Percentiles rank a stretch among this genome's conserved stretches.
phyloP scores from a whole-genome alignment of 2,888 invertebrate species.

The Mimachlamys varia region DNA sequence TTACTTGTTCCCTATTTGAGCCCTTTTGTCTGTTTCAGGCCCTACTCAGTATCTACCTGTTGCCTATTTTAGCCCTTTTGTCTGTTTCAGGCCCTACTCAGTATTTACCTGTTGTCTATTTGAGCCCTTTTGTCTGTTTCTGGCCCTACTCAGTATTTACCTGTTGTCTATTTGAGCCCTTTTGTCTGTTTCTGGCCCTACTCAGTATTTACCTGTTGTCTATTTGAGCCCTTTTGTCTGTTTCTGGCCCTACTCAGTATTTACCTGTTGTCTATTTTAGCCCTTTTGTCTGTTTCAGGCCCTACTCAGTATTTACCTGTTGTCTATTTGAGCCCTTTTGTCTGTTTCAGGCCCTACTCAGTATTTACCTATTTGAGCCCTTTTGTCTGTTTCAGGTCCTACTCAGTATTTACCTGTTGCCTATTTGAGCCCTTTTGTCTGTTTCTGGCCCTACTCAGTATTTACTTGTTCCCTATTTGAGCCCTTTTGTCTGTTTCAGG shows the following conservation, averaged over 20 bases:
- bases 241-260: constrained; percentile 85
- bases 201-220: constrained; percentile 89
- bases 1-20: no score
- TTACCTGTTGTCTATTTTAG: constrained; percentile 88
- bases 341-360: constrained; percentile 84
- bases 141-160: constrained; percentile 87
- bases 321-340: no score
- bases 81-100: constrained; percentile 84
- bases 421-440: no score
- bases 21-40: constrained; percentile 69
- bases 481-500: constrained; percentile 67
- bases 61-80: no score
- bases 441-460: constrained; percentile 85
- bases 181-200: constrained; percentile 81
- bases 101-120: constrained; percentile 89
- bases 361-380: constrained; percentile 89
- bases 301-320: constrained; percentile 88
- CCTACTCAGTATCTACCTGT: constrained; percentile 88
- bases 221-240: no score
- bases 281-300: constrained; percentile 69
- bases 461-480: constrained; percentile 90
- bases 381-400: constrained; percentile 81
- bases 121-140: constrained; percentile 50
- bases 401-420: constrained; percentile 88
- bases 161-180: no score